These are phyloP conservation scores for Petrocephalus schoutedeni DNA, from an alignment of 2,797 vertebrate genomes.

Conservation along the genomic window DNA sequence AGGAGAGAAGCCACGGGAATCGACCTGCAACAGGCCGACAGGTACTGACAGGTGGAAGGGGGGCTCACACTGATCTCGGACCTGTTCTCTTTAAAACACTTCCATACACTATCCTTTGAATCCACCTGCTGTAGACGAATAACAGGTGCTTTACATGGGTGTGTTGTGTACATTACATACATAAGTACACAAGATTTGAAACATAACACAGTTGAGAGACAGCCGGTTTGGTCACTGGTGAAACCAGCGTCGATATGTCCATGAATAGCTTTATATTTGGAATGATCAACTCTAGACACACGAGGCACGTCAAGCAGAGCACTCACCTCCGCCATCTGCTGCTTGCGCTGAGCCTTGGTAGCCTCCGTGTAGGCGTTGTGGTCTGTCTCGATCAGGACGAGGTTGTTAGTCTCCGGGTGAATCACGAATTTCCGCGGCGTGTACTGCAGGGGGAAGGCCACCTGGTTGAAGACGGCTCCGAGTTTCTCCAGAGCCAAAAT, in stretches of 20 bases:
- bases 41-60: background rate
- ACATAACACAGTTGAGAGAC: background rate
- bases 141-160: background rate
- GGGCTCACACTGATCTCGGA: background rate
- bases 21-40: background rate
- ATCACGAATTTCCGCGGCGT: constrained; percentile 97
- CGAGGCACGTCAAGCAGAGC: too few species aligned
- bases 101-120: background rate
- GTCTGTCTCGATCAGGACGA: constrained; percentile 92
- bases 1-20: background rate
- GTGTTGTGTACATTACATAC: background rate
- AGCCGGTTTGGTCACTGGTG: background rate
- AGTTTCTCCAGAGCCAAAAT: constrained; percentile 97
- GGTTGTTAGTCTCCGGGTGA: constrained; percentile 91
- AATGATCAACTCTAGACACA: background rate
- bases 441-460: constrained; percentile 92
- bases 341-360: constrained; percentile 96
- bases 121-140: background rate
- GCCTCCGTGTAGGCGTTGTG: constrained; percentile 98
- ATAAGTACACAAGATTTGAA: background rate
- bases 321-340: constrained; percentile 96
- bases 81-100: background rate
- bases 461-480: constrained; percentile 97
- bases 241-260: background rate
- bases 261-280: background rate